Evolutionary conservation across 2,888 invertebrate species (phyloP).

Genomic region (Epirrita christyi): DNA sequence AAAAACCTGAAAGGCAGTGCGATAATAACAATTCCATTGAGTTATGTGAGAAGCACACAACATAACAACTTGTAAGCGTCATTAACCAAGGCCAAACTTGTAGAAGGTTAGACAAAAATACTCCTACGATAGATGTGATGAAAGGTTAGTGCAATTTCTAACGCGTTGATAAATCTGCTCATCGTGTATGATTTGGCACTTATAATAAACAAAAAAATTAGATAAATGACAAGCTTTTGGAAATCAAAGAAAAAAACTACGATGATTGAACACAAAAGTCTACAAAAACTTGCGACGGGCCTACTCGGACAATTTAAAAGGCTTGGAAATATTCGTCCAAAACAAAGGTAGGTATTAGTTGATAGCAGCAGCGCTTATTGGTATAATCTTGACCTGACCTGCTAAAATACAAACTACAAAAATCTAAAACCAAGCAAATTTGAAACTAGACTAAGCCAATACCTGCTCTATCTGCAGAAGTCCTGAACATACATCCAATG

Average conservation of each 20-base stretch:
- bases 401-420: too few relatives aligned
- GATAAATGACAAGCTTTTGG: background rate
- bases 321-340: too few relatives aligned
- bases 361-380: too few relatives aligned
- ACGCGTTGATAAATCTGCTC: conserved; percentile 20
- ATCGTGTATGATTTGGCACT: background rate
- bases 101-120: conserved; percentile 45
- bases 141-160: conserved; percentile 26
- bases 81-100: conserved; percentile 54
- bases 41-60: conserved; percentile 13
- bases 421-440: too few relatives aligned
- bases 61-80: conserved; percentile 43
- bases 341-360: too few relatives aligned
- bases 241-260: background rate
- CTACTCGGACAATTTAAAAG: background rate
- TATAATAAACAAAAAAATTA: background rate
- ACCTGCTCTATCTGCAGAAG: too few relatives aligned
- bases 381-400: too few relatives aligned
- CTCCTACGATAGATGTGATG: conserved; percentile 30
- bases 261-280: background rate
- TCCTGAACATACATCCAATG: too few relatives aligned
- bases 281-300: background rate
- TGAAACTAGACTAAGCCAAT: too few relatives aligned
- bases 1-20: background rate
- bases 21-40: background rate